Evolutionary conservation across 2,113 vertebrate species (phyloP).

Genomic region (Callaeas wilsoni): DNA sequence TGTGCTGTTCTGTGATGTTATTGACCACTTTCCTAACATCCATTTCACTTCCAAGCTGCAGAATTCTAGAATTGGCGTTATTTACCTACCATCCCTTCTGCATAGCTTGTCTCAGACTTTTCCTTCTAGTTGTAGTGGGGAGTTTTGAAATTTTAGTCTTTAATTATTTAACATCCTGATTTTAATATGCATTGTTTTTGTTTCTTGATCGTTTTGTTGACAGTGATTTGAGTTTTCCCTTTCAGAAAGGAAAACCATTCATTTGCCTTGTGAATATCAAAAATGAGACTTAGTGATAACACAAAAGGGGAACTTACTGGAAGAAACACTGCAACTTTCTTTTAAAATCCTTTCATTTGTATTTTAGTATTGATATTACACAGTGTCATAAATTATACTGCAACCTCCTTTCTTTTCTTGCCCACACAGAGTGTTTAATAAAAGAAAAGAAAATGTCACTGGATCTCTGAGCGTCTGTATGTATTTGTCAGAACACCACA

Average conservation of each 20-base stretch:
- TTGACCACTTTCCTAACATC: not conserved
- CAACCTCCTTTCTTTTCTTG: not conserved
- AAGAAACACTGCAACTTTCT: not conserved
- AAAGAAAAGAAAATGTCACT: slow-evolving; percentile 27
- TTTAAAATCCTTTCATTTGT: not conserved
- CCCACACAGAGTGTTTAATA: slow-evolving; percentile 9
- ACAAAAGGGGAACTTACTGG: not conserved
- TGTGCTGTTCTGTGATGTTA: not conserved
- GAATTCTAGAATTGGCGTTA: not conserved
- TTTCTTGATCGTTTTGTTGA: not conserved
- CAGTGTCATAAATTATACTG: not conserved
- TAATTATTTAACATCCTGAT: not conserved
- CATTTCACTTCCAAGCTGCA: not conserved
- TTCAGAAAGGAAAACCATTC: not conserved
- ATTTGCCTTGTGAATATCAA: not conserved
- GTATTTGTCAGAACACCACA: slow-evolving; percentile 26
- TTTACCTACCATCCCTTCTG: not conserved
- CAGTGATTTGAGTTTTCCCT: not conserved
- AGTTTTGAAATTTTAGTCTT: not conserved
- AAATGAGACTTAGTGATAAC: not conserved
- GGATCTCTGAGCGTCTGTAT: not conserved
- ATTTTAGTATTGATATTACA: slow-evolving; percentile 1
- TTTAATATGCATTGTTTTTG: not conserved
- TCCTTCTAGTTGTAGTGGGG: not conserved
- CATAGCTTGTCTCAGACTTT: not conserved